Evolutionary conservation across 2,113 vertebrate genomes (phyloP), one percentile per base, ranked within the genome.

Genomic region (Glareola pratincola): DNA sequence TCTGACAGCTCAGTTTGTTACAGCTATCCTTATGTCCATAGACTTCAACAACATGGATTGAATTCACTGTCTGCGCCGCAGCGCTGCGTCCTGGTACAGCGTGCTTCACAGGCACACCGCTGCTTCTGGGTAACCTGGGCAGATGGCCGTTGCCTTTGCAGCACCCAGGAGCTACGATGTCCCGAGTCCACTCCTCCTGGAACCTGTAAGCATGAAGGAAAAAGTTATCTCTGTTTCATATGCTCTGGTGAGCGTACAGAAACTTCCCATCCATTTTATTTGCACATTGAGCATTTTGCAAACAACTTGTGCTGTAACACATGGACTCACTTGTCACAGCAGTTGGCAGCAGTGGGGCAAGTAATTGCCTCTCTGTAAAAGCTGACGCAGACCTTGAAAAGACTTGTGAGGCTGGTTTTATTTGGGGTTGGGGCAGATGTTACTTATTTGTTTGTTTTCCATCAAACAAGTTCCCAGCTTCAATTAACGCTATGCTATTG

Each of bases 121-220:
- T 34, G 86, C 53, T 82, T 79, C 18, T 60, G 73, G 45, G 34
- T 24, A 47, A 64, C 51, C 50, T 59, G 18, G 78, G 68, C 22
- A 63, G 74, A 15, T 14, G 36, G 26, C 53, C 9, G 1, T 12
- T 64, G 88, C 62, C 96, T 64, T 64, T 93, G 77, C 53, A 80
- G 29, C n/a, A 27, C 26, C 37, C 77, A 5, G 85, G 63, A 80
- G 56, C 59, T 16, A 10, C 0, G 0, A 23, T 5, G 8, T 86
- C 94, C 53, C 2, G 34, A 57, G 26, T 63, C 92, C 83, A 67
- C 50, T 94, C 94, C 64, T 97, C 96, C 37, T 96, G 98, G 87
- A 88, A 95, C 81, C 98, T 98, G 93, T 14, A 82, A 64, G 74
- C 37, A 72, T 10, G 80, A 75, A 90, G 34, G 27, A 69, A 50